A percentile compares a stretch with the other conserved stretches of the same genome.
Evolutionary conservation across 1,140 invertebrate species (phyloP).

Genomic region (Drosophila orosa): DNA sequence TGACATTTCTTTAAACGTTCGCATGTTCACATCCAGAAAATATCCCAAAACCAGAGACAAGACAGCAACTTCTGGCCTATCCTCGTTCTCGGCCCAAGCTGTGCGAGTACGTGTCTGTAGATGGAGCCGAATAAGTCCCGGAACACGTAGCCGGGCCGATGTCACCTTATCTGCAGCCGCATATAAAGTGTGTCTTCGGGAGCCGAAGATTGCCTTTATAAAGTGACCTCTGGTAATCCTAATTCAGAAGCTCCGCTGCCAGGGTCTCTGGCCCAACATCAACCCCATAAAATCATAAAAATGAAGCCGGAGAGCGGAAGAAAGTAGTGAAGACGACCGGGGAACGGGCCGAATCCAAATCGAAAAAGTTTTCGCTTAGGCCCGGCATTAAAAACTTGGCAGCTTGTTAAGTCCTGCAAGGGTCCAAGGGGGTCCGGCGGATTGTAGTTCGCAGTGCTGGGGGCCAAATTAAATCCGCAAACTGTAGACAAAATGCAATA

Average conservation of each 20-base stretch:
- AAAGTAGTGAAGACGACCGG: conserved; percentile 15
- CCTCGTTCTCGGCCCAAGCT: conserved; percentile 20
- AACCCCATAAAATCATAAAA: conserved; percentile 52
- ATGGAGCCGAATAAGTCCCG: conserved; percentile 1
- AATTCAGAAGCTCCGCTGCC: conserved; percentile 6
- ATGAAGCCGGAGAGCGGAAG: conserved; percentile 8
- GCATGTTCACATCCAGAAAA: conserved; percentile 26
- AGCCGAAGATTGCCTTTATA: conserved; percentile 5
- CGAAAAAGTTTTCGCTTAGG: conserved; percentile 74
- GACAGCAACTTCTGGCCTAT: conserved; percentile 27
- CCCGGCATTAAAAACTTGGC: conserved; percentile 75
- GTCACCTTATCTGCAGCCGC: conserved; percentile 25
- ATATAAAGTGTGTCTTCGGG: conserved; percentile 5
- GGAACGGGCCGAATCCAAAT: conserved; percentile 43
- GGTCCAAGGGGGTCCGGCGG: conserved; percentile 19
- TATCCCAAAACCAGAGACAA: conserved; percentile 41
- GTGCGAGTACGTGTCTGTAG: conserved; percentile 32
- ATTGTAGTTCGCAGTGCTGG: conserved; percentile 54
- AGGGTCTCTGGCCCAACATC: conserved; percentile 9
- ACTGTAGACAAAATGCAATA: conserved; percentile 78
- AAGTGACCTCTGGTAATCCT: conserved; percentile 38
- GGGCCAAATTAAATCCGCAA: conserved; percentile 78
- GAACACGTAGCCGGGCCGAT: conserved; percentile 10
- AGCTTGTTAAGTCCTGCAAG: conserved; percentile 62
- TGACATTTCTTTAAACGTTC: conserved; percentile 61